Base-by-base conservation (phyloP, 2,797 vertebrate genomes). In the Sebastes minor region DNA sequence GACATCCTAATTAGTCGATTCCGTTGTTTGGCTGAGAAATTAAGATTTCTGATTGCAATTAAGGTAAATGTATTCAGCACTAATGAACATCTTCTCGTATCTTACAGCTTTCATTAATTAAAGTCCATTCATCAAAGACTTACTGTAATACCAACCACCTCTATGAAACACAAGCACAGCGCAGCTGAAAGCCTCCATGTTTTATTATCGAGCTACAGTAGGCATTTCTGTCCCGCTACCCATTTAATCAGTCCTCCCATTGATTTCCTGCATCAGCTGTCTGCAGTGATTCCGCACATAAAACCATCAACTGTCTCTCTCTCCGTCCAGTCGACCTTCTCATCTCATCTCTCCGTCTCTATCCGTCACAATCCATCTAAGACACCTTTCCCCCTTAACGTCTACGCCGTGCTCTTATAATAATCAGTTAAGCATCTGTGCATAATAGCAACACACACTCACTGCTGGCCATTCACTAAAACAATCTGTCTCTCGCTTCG, bases 221-320 rank as follows among this genome's bases (percentile, higher is more conserved):
- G 70, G 76, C 86, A 76, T 91, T 89, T 89, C 85, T 85, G 59
- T 86, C 71, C 86, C 55, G 72, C 61, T 73, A 72, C 64, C 86
- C 89, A 91, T 92, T 92, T 93, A 92, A 93, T 94, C 89, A 92
- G 87, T 30, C 32, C 78, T 63, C 69, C 32, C 77, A 93, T 91
- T 87, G 91, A 94, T 92, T 93, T 82, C 77, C 83, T 64, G 86
- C 74, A 92, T 82, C 80, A 78, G 73, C 81, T 8, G 84, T 87
- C 76, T 77, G 76, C 80, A 81, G 67, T 55, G 77, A 91, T 87
- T 89, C 89, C 32, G 12, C 75, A 67, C 80, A 87, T 88, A 87
- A 93, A 92, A 72, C 85, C 76, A 59, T 87, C 86, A 91, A 65
- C 78, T 71, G 78, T 66, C 71, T 64, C 32, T 77, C 71, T 67